These are phyloP conservation scores for Petrophora chlorosata DNA, from an alignment of 2,888 invertebrate genomes.

Conservation along the genomic window DNA sequence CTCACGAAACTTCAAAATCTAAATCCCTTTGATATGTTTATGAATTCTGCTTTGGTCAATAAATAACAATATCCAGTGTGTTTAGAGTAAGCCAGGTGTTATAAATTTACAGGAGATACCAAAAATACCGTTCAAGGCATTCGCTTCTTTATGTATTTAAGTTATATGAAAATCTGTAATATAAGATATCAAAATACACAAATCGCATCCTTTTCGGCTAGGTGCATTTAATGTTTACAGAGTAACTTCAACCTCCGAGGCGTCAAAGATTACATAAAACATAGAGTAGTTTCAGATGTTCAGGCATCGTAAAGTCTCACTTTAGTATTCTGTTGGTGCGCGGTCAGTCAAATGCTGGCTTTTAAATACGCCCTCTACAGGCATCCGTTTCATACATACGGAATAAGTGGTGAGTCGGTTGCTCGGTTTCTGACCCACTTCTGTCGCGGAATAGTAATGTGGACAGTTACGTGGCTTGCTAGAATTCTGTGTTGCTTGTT, in stretches of 20 bases:
- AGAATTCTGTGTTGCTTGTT: not conserved
- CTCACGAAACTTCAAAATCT: no score
- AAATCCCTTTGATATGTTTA: no score
- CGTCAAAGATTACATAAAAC: constrained; percentile 25
- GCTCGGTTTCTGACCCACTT: constrained; percentile 49
- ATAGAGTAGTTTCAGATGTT: constrained; percentile 32
- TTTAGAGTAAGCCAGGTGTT: no score
- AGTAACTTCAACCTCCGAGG: not conserved
- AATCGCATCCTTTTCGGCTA: no score
- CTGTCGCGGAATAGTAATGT: constrained; percentile 28
- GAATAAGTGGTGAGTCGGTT: constrained; percentile 56
- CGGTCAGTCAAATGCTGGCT: constrained; percentile 68
- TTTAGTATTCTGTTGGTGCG: constrained; percentile 58
- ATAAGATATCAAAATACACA: no score
- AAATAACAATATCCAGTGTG: no score
- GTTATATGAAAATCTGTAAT: no score
- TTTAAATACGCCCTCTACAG: constrained; percentile 66
- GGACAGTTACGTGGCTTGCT: not conserved
- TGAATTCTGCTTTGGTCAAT: no score
- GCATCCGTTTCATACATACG: constrained; percentile 73
- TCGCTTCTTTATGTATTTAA: no score
- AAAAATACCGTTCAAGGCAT: no score
- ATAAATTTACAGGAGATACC: no score
- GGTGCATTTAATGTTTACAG: not conserved
- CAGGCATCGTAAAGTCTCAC: constrained; percentile 40